These are phyloP conservation scores for Trididemnum nubilum DNA, from an alignment of 23 tunicate genomes.

Conservation along the genomic window DNA sequence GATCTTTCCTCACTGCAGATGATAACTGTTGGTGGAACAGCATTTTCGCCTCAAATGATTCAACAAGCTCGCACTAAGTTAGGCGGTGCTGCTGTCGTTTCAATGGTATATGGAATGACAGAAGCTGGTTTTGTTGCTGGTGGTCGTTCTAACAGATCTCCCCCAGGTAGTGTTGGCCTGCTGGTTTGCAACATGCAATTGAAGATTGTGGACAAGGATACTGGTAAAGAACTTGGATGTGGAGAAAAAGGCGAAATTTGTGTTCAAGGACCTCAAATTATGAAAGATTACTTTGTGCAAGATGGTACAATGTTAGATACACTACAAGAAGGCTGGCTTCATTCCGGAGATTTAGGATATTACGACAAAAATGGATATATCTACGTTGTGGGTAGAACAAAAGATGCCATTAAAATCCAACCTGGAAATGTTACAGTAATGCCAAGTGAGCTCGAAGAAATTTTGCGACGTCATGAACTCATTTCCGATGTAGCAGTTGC, in stretches of 20 bases:
- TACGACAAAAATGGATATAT: constrained; percentile 66
- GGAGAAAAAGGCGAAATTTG: constrained; percentile 79
- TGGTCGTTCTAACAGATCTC: background rate
- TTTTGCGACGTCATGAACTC: constrained; percentile 57
- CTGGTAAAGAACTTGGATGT: constrained; percentile 50
- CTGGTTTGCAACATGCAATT: background rate
- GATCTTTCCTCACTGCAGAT: background rate
- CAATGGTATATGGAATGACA: background rate
- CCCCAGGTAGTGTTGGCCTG: background rate
- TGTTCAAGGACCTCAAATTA: constrained; percentile 78
- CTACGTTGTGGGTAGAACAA: constrained; percentile 75
- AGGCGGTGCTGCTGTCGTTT: background rate
- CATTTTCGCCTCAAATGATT: constrained; percentile 1
- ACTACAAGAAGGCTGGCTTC: constrained; percentile 89
- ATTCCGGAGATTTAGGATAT: constrained; percentile 90
- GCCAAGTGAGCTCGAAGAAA: constrained; percentile 87
- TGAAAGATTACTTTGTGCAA: constrained; percentile 70
- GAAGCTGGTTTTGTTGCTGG: constrained; percentile 1
- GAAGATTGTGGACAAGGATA: constrained; percentile 45
- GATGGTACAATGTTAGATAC: constrained; percentile 41
- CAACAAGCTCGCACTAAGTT: background rate
- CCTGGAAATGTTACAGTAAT: constrained; percentile 48
- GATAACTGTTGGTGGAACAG: constrained; percentile 9
- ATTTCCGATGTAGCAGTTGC: constrained; percentile 80
- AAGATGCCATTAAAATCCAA: constrained; percentile 74